These are phyloP conservation scores for Sebastes taczanowskii DNA, from an alignment of 2,797 vertebrate genomes.

Conservation along the genomic window DNA sequence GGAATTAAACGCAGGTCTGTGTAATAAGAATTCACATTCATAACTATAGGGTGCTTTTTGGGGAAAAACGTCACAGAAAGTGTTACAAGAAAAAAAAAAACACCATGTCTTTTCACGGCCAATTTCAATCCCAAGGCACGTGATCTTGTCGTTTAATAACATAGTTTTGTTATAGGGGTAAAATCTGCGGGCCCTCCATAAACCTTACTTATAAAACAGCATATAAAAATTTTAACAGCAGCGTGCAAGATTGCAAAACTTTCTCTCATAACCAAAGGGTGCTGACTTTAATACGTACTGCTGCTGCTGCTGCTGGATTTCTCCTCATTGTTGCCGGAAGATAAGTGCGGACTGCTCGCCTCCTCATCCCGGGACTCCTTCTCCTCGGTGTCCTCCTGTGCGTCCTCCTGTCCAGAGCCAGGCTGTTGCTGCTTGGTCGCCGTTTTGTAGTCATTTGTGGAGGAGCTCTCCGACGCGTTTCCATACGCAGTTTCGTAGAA, in stretches of 20 bases:
- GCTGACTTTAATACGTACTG: constrained; percentile 95
- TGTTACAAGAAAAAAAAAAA: constrained; percentile 44
- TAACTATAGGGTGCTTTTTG: not conserved
- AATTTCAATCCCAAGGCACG: constrained; percentile 99
- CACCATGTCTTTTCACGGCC: constrained; percentile 93
- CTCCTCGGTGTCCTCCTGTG: constrained; percentile 83
- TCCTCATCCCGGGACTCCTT: constrained; percentile 91
- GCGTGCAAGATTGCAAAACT: constrained; percentile 94
- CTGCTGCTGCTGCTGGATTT: constrained; percentile 93
- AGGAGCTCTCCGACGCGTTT: constrained; percentile 86
- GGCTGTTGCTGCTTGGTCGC: constrained; percentile 86
- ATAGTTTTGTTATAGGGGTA: constrained; percentile 99
- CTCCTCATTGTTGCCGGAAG: constrained; percentile 99
- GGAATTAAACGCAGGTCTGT: constrained; percentile 13
- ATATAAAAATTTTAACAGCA: constrained; percentile 99
- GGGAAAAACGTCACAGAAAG: constrained; percentile 13
- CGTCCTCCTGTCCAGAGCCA: constrained; percentile 71
- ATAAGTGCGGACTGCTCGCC: constrained; percentile 95
- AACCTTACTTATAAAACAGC: constrained; percentile 99
- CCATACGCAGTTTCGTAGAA: constrained; percentile 99
- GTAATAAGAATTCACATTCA: constrained; percentile 19
- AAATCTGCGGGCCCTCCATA: too few relatives aligned
- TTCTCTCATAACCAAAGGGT: constrained; percentile 88
- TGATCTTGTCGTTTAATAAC: constrained; percentile 99
- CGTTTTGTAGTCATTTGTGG: constrained; percentile 87